phyloP scores from a whole-genome alignment of 2,797 vertebrate genomes.

The Sparus aurata region DNA sequence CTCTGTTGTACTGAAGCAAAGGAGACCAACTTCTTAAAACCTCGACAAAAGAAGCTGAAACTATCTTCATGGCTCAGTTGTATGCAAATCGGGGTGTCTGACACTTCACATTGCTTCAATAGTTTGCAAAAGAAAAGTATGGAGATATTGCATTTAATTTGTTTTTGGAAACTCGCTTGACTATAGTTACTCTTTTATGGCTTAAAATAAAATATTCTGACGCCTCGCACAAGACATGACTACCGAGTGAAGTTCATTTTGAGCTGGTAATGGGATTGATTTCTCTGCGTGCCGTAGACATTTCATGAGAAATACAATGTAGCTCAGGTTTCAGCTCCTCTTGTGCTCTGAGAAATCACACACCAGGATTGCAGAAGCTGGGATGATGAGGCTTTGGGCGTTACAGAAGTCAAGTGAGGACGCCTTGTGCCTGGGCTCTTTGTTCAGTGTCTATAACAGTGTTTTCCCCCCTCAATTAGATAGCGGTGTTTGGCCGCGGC shows the following conservation, averaged over 20 bases:
- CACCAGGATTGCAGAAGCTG: constrained; percentile 60
- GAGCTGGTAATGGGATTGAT: constrained; percentile 17
- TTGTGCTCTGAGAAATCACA: constrained; percentile 59
- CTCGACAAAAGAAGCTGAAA: neutral
- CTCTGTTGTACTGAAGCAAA: neutral
- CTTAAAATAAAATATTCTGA: constrained; percentile 13
- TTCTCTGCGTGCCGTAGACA: constrained; percentile 22
- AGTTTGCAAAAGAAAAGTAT: neutral
- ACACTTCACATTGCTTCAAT: neutral
- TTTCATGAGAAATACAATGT: constrained; percentile 35
- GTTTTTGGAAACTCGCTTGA: neutral
- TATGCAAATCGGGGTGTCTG: neutral
- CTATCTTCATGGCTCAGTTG: too few species aligned
- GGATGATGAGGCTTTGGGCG: constrained; percentile 61
- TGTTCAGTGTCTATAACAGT: constrained; percentile 80
- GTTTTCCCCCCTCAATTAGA: constrained; percentile 77
- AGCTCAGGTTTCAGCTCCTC: constrained; percentile 59
- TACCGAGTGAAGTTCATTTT: constrained; percentile 29
- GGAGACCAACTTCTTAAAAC: neutral
- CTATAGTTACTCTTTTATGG: neutral
- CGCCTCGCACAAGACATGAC: constrained; percentile 3
- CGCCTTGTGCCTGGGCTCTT: constrained; percentile 67
- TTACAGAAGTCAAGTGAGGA: constrained; percentile 80
- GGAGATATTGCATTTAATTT: neutral
- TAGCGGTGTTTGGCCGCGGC: constrained; percentile 72